Evolutionary conservation across 2,888 invertebrate genomes (phyloP), one percentile per base, ranked within the genome.

Genomic region (Chalcis sispes): DNA sequence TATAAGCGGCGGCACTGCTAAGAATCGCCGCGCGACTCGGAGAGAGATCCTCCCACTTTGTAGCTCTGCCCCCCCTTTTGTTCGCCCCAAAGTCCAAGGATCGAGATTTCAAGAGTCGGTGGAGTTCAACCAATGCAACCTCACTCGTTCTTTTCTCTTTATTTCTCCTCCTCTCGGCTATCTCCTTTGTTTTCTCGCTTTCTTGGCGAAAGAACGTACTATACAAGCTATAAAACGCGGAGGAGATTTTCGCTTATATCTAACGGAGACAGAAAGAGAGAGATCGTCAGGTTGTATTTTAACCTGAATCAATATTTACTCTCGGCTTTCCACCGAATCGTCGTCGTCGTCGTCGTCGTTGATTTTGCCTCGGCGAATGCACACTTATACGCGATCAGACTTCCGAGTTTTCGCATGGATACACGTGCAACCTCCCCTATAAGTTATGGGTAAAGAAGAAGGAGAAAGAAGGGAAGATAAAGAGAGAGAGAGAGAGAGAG

Each of bases 261-360:
- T 15, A 46, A 13, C 36, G 10, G n/a, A 36, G 36, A 36, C 5
- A 36, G 36, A 36, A 36, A 4, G 10, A 36, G 36, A 36, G 36
- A 36, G 59, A 40, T 64, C 80, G 80, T 79, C 78, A 78, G 77
- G 80, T 83, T 83, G 80, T 80, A 81, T 82, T 82, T 82, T 80
- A 82, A 80, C 77, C 64, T 59, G 78, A 79, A 81, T 80, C 81
- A 81, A 79, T 80, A 80, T 78, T 79, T 79, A 78, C 77, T 32
- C 59, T 25, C 5, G 15, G 13, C 42, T 23, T 15, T n/a, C 18
- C 54, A 4, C 23, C 40, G 27, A 36, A 23, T 23, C 4, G 10
- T 4, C 4, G 36, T 36, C n/a, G 10, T 36, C 5, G 36, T 10
- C 10, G 4, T 36, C 10, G 36, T 10, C 36, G 4, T 36, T 36